These are phyloP conservation scores for Tineola bisselliella DNA, from an alignment of 2,888 invertebrate genomes.

Conservation along the genomic window DNA sequence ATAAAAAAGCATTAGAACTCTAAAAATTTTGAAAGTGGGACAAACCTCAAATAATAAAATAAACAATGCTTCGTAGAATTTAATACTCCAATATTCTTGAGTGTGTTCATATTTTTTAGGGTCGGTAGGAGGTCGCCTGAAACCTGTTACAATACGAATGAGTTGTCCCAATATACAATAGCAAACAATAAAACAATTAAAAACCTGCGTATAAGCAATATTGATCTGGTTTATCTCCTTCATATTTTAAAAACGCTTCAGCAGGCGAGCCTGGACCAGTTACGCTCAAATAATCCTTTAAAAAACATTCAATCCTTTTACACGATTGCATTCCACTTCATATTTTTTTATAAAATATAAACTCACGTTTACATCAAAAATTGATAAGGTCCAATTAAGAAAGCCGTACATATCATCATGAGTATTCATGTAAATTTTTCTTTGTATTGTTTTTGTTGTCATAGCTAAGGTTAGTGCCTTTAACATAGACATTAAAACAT, in stretches of 20 bases:
- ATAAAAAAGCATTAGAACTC: not conserved
- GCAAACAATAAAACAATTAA: not conserved
- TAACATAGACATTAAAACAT: not conserved
- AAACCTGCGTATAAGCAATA: slow-evolving; percentile 12
- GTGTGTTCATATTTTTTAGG: not conserved
- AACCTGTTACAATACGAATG: not conserved
- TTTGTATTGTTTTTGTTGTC: slow-evolving; percentile 15
- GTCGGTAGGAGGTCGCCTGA: not conserved
- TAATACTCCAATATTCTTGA: slow-evolving; percentile 7
- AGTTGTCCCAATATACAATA: no score
- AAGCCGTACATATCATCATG: slow-evolving; percentile 10
- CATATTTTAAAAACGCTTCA: not conserved
- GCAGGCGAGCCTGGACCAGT: slow-evolving; percentile 10
- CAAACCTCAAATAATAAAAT: slow-evolving; percentile 10
- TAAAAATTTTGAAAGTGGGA: no score
- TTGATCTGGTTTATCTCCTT: slow-evolving; percentile 3
- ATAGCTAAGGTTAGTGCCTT: slow-evolving; percentile 13
- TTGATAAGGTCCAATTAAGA: slow-evolving; percentile 12
- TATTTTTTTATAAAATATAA: not conserved
- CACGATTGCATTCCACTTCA: not conserved
- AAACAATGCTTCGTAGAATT: slow-evolving; percentile 9
- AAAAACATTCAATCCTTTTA: no score
- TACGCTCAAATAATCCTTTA: slow-evolving; percentile 4
- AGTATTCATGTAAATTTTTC: slow-evolving; percentile 10
- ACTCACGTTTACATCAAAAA: slow-evolving; percentile 14